Evolutionary conservation across 2,113 vertebrate species (phyloP), one percentile per base, ranked within the genome.

Genomic region (Solea senegalensis): DNA sequence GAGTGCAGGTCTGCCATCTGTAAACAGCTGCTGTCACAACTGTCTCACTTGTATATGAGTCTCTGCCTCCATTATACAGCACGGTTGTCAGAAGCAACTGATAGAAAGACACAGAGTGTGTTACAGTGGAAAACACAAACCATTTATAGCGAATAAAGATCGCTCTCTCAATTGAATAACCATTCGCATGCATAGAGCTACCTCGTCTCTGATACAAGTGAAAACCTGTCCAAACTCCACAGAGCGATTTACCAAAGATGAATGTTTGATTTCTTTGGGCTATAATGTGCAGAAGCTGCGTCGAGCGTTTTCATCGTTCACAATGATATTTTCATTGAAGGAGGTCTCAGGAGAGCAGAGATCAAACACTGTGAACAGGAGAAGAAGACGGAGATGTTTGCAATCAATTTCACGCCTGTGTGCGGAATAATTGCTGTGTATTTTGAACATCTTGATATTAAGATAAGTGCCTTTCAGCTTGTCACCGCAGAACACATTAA

Each of bases 341-440:
- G 86, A 88, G 54, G 80, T 87, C 75, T 81, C 44, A n/a, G 61
- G 61, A 74, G 80, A 90, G 78, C 80, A 81, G 63, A 87, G 76
- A 89, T 85, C 86, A 87, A 86, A 88, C 71, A 34, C 75, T 86
- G 87, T 81, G 85, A 76, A 71, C 71, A 84, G 58, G 34, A 81
- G 63, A 86, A n/a, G 9, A 27, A 83, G 76, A 76, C 81, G 83
- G 82, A 82, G 83, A 82, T 86, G 82, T 91, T 90, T 84, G 78
- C 88, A 90, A 92, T 91, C 89, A 90, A 92, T 92, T 92, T 92
- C 91, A 92, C 82, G 86, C 88, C 83, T 84, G 83, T 3, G 61
- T 89, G 86, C 84, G 88, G 77, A 90, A 89, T 90, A 89, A 90
- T 91, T 88, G 85, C 82, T 74, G 81, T 83, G 85, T 82, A 84